A percentile compares a stretch with the other conserved stretches of the same genome.
These are phyloP conservation scores for Mohoua ochrocephala DNA, from an alignment of 2,113 vertebrate genomes.

Conservation along the genomic window DNA sequence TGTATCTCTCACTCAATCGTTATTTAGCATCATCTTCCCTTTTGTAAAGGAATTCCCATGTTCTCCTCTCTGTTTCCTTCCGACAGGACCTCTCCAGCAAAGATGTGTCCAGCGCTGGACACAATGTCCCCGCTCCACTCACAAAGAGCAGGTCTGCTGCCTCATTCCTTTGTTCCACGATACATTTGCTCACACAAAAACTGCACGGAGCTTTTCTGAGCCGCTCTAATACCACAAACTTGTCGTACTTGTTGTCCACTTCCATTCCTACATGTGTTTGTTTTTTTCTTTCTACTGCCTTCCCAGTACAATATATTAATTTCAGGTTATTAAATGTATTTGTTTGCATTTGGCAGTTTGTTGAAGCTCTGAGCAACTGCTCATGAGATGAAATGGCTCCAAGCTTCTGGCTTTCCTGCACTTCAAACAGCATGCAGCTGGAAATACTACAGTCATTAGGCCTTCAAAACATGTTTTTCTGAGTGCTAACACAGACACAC, in stretches of 20 bases:
- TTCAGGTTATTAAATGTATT: constrained; percentile 58
- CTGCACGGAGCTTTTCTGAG: neutral
- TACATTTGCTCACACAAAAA: neutral
- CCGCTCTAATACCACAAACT: constrained; percentile 36
- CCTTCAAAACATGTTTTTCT: constrained; percentile 30
- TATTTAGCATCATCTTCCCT: neutral
- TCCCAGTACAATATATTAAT: constrained; percentile 46
- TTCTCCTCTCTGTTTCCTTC: neutral
- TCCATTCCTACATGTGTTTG: neutral
- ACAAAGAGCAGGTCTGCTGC: neutral
- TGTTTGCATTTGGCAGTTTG: constrained; percentile 45
- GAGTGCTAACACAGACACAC: neutral
- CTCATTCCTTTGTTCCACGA: neutral
- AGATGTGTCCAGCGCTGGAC: neutral
- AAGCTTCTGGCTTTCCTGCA: neutral
- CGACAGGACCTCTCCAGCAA: neutral
- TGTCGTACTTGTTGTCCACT: constrained; percentile 40
- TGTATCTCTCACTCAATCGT: neutral
- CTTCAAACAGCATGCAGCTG: constrained; percentile 22
- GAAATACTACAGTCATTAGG: constrained; percentile 1
- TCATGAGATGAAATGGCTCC: constrained; percentile 31
- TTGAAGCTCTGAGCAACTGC: constrained; percentile 52
- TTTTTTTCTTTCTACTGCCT: constrained; percentile 12
- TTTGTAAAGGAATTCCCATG: neutral
- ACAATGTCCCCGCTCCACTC: neutral